A percentile compares a stretch with the other conserved stretches of the same genome.
Conservation (phyloP, 2,797 vertebrate species). For the Notolepis coatsorum region DNA sequence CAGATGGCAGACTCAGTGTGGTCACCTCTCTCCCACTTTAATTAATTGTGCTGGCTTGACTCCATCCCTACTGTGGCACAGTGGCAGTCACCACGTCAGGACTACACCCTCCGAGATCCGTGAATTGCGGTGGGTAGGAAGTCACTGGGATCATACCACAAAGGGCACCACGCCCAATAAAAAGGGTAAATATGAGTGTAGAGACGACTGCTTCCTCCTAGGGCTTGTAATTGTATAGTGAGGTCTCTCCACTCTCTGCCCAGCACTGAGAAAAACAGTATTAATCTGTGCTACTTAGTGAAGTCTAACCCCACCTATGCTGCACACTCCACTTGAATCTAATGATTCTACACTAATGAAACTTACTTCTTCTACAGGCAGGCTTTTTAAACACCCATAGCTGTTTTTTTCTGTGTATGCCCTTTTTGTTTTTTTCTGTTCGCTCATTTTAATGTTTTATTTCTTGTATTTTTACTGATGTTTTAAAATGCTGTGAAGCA, state of each 20-base stretch:
- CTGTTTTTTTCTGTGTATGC: too few species aligned
- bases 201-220: slow-evolving; percentile 41
- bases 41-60: not conserved
- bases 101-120: slow-evolving; percentile 59
- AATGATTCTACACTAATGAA: too few species aligned
- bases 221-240: slow-evolving; percentile 32
- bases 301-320: slow-evolving; percentile 43
- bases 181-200: slow-evolving; percentile 58
- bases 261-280: slow-evolving; percentile 28
- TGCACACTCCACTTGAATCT: slow-evolving; percentile 32
- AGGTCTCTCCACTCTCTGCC: slow-evolving; percentile 29
- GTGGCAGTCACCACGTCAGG: slow-evolving; percentile 33
- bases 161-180: slow-evolving; percentile 65
- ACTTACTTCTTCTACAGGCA: too few species aligned
- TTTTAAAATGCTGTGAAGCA: too few species aligned
- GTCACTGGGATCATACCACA: slow-evolving; percentile 55
- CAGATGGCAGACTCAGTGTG: slow-evolving; percentile 44
- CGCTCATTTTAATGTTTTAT: too few species aligned
- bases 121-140: slow-evolving; percentile 42
- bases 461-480: too few species aligned
- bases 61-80: slow-evolving; percentile 32
- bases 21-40: not conserved
- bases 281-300: slow-evolving; percentile 56
- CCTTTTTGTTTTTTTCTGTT: too few species aligned
- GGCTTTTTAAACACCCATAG: too few species aligned